Evolutionary conservation across 2,113 vertebrate species (phyloP), one percentile per base, ranked within the genome.

Genomic region (Osmerus mordax): DNA sequence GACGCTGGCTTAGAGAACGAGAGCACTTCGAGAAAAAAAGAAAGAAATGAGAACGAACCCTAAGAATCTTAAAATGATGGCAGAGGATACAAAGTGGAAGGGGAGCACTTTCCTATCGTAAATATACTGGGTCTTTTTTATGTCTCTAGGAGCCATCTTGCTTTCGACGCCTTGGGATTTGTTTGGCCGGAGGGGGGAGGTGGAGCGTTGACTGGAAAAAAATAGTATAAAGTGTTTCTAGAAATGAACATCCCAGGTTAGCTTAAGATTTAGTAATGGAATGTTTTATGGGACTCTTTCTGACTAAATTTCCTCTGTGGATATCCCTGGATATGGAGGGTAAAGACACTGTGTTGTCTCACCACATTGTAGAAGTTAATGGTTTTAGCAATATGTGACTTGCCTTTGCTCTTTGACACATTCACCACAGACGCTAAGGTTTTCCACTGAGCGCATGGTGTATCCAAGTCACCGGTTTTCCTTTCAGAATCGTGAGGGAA

Each of bases 231-330:
- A 81, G 81, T 76, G 77, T 87, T 85, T 81, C 67, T 82, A 78
- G 69, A 83, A 82, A 87, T 84, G 77, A 84, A 84, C 76, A 76
- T 83, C 77, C 73, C 6, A 51, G 77, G 86, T 86, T 86, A 78
- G 73, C 60, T 16, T 69, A 76, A 80, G 84, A 84, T 83, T 61
- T 60, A 66, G 83, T 83, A 71, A 81, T 78, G 66, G 65, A 18
- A 70, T 77, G 83, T 83, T 89, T 89, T 84, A 87, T 76, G 74
- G 72, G 75, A n/a, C 4, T 60, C 78, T 85, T 85, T 87, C 82
- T 79, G 78, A 80, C 77, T 84, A 67, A 3, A 23, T 23, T 23
- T 23, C 84, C 86, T 72, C 72, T 70, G 28, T n/a, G 79, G 75
- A 36, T 32, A 58, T 84, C 77, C 23, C 70, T 63, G 68, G 58